Evolutionary conservation across 2,888 invertebrate genomes (phyloP), one percentile per base, ranked within the genome.

Genomic region (Drepanosiphum platanoidis): DNA sequence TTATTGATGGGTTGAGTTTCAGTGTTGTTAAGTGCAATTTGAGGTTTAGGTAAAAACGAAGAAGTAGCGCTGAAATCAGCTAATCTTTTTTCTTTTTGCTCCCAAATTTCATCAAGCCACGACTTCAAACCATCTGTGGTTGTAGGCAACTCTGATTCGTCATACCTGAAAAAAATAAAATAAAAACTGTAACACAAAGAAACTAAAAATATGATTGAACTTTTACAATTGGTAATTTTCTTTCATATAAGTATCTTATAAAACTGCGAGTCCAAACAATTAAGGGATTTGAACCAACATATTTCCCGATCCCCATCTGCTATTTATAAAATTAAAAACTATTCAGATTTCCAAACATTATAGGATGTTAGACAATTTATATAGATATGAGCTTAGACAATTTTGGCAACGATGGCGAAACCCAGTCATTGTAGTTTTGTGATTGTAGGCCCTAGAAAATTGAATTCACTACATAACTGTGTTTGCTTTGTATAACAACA

Each of bases 51-150:
- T 32, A 27, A 80, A 86, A 92, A 91, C 58, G 89, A 89, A 89
- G 93, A 93, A 72, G 91, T 91, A 34, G 89, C 89, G 87, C 92
- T 91, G 89, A 93, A 94, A 87, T 92, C 91, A 64, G 91, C 90
- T 4, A 95, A 90, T 58, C 90, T 91, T 32, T 90, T 89, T 89
- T 95, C 94, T 88, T 95, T 95, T 78, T 92, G 91, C 18, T 89
- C 89, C 94, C 94, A 95, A 39, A 92, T 90, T 58, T 92, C 91
- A 87, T 92, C 92, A 64, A 95, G 90, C 92, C 94, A 95, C 34
- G 88, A 89, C 87, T 92, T 92, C 15, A 94, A 90, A 46, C 90
- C 91, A 0, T 90, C 89, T 86, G 66, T 11, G 61, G 93, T 93
- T 39, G 91, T 91, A 0, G 94, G 94, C 42, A 95, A 89, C 83